Conservation (phyloP, 2,113 vertebrate genomes). For the Xiphophorus maculatus region DNA sequence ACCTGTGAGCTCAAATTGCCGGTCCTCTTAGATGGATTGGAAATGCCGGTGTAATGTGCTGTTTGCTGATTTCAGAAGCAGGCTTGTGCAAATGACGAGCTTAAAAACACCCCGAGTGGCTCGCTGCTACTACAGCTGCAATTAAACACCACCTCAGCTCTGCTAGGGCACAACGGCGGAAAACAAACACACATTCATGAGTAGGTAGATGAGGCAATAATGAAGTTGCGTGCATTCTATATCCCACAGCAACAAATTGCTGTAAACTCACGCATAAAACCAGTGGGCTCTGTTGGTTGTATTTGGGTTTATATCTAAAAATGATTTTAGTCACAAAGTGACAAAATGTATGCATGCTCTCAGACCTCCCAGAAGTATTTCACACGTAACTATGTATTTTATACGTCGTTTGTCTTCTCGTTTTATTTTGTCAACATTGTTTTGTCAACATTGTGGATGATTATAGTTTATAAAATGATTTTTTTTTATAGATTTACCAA, state of each 20-base stretch:
- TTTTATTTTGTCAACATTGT: neutral
- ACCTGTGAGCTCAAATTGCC: conserved; percentile 52
- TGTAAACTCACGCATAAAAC: neutral
- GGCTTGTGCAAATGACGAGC: conserved; percentile 45
- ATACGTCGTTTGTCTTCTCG: neutral
- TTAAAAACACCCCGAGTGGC: conserved; percentile 31
- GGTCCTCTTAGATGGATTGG: conserved; percentile 26
- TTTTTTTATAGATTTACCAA: neutral
- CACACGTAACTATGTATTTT: neutral
- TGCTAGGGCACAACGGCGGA: neutral
- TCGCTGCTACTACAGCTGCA: neutral
- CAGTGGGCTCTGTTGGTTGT: too few relatives aligned
- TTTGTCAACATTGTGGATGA: neutral
- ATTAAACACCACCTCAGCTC: conserved; percentile 34
- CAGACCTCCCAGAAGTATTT: neutral
- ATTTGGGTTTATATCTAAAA: neutral
- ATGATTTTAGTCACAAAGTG: neutral
- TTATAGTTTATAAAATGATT: too few relatives aligned
- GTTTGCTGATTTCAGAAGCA: conserved; percentile 46
- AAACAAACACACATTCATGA: neutral
- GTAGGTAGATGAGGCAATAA: neutral
- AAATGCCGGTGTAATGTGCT: conserved; percentile 44
- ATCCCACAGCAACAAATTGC: neutral
- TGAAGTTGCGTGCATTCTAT: neutral
- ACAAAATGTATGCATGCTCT: neutral